phyloP scores from a whole-genome alignment of 2,888 invertebrate species.

The Brassicogethes aeneus region DNA sequence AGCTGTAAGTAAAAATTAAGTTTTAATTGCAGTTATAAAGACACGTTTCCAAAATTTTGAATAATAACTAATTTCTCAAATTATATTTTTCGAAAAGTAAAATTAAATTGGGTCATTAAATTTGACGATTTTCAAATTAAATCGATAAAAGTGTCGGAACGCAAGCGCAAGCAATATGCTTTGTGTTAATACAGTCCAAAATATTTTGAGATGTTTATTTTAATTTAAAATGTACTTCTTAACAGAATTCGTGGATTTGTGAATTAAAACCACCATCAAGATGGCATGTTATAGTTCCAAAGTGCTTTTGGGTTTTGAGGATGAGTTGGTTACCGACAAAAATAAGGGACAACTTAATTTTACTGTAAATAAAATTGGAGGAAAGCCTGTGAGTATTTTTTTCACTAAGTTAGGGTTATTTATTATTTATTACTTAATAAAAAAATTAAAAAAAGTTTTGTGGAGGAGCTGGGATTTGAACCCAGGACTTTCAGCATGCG shows the following conservation, averaged over 20 bases:
- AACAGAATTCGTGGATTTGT: neutral
- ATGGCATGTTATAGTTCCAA: constrained; percentile 47
- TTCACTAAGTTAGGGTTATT: too few species aligned
- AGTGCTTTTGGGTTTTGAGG: constrained; percentile 71
- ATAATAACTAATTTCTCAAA: too few species aligned
- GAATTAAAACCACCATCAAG: constrained; percentile 8
- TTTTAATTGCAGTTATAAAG: too few species aligned
- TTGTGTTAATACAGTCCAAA: neutral
- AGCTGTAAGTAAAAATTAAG: too few species aligned
- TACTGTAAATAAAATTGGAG: constrained; percentile 76
- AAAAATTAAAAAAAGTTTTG: constrained; percentile 11
- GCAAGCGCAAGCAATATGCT: neutral
- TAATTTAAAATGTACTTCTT: neutral
- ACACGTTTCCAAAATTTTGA: too few species aligned
- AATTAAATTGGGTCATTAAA: neutral
- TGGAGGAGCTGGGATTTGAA: constrained; percentile 35
- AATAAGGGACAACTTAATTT: constrained; percentile 56
- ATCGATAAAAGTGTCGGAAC: neutral
- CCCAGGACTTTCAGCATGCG: constrained; percentile 43
- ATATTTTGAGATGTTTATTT: neutral
- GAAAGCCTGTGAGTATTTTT: constrained; percentile 58
- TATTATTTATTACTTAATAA: constrained; percentile 6
- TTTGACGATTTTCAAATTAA: neutral
- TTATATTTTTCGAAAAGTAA: too few species aligned
- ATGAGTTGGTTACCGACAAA: constrained; percentile 66